A percentile compares a stretch with the other conserved stretches of the same genome.
These are phyloP conservation scores for Odontomyia ornata DNA, from an alignment of 2,888 invertebrate species.

Conservation along the genomic window DNA sequence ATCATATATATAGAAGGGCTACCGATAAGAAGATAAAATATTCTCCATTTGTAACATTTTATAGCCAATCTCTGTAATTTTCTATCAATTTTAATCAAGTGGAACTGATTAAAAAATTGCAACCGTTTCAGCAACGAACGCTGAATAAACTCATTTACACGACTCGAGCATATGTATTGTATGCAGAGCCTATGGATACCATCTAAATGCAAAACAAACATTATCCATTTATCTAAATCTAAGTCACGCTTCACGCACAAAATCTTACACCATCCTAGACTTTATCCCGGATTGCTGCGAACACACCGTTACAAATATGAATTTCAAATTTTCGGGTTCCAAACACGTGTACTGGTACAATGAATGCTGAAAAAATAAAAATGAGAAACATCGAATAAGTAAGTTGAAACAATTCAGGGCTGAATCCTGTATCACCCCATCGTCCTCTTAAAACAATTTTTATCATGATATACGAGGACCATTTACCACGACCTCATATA, in stretches of 20 bases:
- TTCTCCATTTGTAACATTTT: too few species aligned
- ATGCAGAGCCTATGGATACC: too few species aligned
- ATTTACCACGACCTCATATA: conserved; percentile 2
- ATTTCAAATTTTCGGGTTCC: not conserved
- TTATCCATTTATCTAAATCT: not conserved
- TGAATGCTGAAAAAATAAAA: not conserved
- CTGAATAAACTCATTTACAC: too few species aligned
- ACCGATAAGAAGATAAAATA: too few species aligned
- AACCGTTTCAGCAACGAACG: too few species aligned
- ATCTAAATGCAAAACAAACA: not conserved
- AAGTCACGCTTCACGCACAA: conserved; percentile 5
- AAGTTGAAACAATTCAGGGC: not conserved
- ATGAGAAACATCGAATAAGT: not conserved
- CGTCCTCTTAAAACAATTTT: conserved; percentile 3
- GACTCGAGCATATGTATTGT: too few species aligned
- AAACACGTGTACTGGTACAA: not conserved
- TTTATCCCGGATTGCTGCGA: not conserved
- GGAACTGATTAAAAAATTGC: too few species aligned
- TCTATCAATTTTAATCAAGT: too few species aligned
- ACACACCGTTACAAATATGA: not conserved
- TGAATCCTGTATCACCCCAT: not conserved
- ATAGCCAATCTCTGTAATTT: too few species aligned
- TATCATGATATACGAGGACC: conserved; percentile 3
- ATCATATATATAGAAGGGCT: too few species aligned
- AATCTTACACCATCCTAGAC: not conserved